A percentile compares a stretch with the other conserved stretches of the same genome.
Conservation (phyloP, 2,888 invertebrate species). For the Morpho achilles region DNA sequence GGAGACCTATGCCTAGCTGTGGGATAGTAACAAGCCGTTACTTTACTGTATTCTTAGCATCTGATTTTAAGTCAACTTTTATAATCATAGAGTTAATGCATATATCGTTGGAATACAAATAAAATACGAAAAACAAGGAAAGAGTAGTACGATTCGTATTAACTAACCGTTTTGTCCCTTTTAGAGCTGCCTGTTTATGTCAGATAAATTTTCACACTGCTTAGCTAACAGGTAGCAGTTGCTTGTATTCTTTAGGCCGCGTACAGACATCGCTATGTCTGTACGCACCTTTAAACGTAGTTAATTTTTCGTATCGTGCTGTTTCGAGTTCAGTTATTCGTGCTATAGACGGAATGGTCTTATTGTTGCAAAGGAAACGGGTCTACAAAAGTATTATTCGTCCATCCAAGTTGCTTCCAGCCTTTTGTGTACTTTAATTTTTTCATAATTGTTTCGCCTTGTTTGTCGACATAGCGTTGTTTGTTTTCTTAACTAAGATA, state of each 20-base stretch:
- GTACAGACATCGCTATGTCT: constrained; percentile 8
- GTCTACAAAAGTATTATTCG: constrained; percentile 11
- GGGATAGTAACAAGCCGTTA: no score
- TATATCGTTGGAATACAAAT: no score
- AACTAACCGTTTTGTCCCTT: background rate
- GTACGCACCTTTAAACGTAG: background rate
- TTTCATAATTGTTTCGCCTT: constrained; percentile 13
- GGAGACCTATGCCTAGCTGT: no score
- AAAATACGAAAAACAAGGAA: no score
- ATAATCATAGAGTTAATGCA: no score
- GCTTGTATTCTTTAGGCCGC: constrained; percentile 18
- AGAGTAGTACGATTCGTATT: no score
- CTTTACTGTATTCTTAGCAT: no score
- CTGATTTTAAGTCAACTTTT: no score
- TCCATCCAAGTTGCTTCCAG: constrained; percentile 10
- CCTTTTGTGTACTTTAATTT: constrained; percentile 9
- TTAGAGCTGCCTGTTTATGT: constrained; percentile 24
- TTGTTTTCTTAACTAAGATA: background rate
- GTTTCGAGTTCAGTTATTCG: no score
- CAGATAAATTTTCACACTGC: constrained; percentile 24
- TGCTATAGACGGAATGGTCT: constrained; percentile 7
- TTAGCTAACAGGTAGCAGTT: constrained; percentile 22
- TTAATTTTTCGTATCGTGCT: no score
- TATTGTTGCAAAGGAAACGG: constrained; percentile 11
- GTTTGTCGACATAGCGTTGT: constrained; percentile 7